Evolutionary conservation across 2,797 vertebrate genomes (phyloP), one percentile per base, ranked within the genome.

Genomic region (Calcarius lapponicus): DNA sequence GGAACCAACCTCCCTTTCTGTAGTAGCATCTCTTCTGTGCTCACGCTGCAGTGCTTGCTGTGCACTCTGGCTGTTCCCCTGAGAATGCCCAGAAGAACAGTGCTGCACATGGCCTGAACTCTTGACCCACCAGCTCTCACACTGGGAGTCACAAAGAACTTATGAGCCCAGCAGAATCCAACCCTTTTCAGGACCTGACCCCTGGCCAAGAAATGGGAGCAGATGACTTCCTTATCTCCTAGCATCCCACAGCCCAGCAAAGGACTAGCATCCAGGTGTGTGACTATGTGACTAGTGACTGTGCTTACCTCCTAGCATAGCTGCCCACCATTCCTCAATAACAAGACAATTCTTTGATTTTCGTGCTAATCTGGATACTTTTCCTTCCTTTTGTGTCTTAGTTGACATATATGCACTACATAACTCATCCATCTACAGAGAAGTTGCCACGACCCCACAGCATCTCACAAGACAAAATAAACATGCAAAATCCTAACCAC

Each of bases 281-380:
- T 29, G 11, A 48, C 25, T 48, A 8, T 26, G 47, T 26, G 24
- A 48, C 24, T 48, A 15, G 47, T 15, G 24, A 14, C n/a, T 17
- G 2, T 3, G 3, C 11, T 7, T 9, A 18, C 25, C 6, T 16
- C 42, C 19, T 13, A 43, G 15, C 20, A 26, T 0, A 67, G 28
- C 29, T 69, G 25, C 5, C 47, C 38, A 38, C 7, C 17, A 4
- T 22, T 34, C 43, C 53, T 71, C 42, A 6, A 2, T 4, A 86
- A 34, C 7, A 32, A 7, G 17, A 10, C 18, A 71, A 64, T 40
- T 93, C 21, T 66, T 47, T 25, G 6, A 34, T n/a, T 9, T 29
- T 40, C 2, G 0, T 21, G 45, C 58, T 21, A 34, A 57, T 72
- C 43, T 7, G 8, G 24, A 69, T 10, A 34, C 57, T 84, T 81